These are phyloP conservation scores for Acholoe squamosa DNA, from an alignment of 2,888 invertebrate genomes.

Conservation along the genomic window DNA sequence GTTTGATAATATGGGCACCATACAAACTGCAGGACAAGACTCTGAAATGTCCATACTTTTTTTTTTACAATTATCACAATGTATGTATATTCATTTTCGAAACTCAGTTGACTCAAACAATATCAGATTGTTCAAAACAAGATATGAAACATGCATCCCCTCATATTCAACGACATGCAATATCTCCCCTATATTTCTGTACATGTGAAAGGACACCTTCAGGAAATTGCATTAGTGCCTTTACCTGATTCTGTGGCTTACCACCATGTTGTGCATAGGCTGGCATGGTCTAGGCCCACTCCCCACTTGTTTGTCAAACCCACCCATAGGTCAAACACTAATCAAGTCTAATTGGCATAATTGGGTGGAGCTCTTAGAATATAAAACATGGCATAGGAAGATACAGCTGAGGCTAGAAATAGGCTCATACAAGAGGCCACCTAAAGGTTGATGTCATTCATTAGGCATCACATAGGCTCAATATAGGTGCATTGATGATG, in stretches of 20 bases:
- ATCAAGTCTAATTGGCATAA: not conserved
- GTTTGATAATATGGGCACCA: too few species aligned
- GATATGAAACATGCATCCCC: too few species aligned
- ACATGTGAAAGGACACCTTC: too few species aligned
- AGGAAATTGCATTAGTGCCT: too few species aligned
- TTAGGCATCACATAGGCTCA: not conserved
- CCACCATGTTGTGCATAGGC: not conserved
- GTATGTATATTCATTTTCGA: too few species aligned
- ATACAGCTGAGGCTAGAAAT: not conserved
- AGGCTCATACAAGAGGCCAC: not conserved
- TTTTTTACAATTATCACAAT: too few species aligned
- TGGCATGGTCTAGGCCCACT: not conserved
- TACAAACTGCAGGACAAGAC: too few species aligned
- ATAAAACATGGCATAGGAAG: not conserved
- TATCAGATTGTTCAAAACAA: too few species aligned
- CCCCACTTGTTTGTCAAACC: not conserved
- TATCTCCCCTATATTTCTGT: too few species aligned
- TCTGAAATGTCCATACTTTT: too few species aligned
- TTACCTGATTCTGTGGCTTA: not conserved
- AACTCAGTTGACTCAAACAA: too few species aligned
- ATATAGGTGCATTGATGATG: not conserved
- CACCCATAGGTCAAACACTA: not conserved
- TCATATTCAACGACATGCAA: too few species aligned
- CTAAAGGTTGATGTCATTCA: conserved; percentile 5
- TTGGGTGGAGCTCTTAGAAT: not conserved